phyloP scores from a whole-genome alignment of 1,140 invertebrate genomes.

The Bactericera cockerelli region DNA sequence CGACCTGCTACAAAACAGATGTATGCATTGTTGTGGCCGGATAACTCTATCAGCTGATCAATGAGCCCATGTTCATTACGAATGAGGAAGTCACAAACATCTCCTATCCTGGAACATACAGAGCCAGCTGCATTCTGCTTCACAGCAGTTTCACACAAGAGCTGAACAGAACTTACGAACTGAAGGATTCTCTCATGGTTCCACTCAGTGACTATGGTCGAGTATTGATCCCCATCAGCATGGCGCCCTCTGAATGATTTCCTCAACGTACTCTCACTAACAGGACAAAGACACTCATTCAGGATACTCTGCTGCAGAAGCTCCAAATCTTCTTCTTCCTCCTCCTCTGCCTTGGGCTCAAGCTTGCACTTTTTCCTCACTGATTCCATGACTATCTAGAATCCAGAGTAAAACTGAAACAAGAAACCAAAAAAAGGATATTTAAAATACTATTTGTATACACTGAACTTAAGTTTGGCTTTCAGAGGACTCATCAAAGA shows the following conservation, averaged over 20 bases:
- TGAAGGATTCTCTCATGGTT: conserved; percentile 49
- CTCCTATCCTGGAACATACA: conserved; percentile 59
- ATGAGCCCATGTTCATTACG: conserved; percentile 65
- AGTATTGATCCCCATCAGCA: conserved; percentile 28
- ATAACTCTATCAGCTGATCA: conserved; percentile 62
- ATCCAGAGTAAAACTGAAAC: conserved; percentile 30
- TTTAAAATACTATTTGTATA: no score
- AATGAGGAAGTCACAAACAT: conserved; percentile 61
- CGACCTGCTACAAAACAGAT: conserved; percentile 61
- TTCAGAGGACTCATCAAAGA: no score
- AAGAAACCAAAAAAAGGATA: no score
- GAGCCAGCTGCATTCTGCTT: conserved; percentile 64
- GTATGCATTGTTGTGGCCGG: conserved; percentile 59
- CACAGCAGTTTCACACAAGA: conserved; percentile 66
- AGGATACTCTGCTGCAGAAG: conserved; percentile 44
- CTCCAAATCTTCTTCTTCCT: conserved; percentile 37
- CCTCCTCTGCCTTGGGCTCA: conserved; percentile 32
- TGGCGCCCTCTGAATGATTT: conserved; percentile 50
- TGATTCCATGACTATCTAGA: conserved; percentile 34
- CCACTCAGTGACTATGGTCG: conserved; percentile 47
- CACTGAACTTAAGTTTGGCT: no score
- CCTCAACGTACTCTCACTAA: conserved; percentile 46
- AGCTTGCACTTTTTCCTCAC: conserved; percentile 57
- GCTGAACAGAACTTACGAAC: conserved; percentile 63
- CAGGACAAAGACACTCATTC: conserved; percentile 58